phyloP scores from a whole-genome alignment of 2,797 vertebrate genomes.

The Sylvilagus floridanus region DNA sequence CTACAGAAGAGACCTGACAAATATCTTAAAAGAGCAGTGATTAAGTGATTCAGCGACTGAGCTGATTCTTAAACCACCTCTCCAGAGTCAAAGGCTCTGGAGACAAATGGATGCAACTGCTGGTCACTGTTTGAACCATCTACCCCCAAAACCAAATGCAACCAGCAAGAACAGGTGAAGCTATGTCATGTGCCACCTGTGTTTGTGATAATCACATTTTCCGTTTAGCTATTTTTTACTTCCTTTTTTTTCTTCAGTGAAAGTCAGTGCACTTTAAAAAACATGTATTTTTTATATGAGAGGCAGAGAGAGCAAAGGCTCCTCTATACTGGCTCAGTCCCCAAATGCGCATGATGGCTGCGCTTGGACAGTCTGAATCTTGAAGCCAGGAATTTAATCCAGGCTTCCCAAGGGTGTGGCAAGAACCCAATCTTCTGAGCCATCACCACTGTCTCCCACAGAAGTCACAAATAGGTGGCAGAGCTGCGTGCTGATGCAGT shows the following conservation, averaged over 20 bases:
- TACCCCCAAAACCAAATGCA: background rate
- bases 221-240: conserved; percentile 54
- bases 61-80: background rate
- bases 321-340: too few species aligned
- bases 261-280: background rate
- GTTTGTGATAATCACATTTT: conserved; percentile 23
- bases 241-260: conserved; percentile 37
- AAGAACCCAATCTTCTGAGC: too few species aligned
- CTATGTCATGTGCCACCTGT: background rate
- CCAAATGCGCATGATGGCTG: too few species aligned
- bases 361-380: too few species aligned
- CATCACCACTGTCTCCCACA: too few species aligned
- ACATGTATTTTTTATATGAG: too few species aligned
- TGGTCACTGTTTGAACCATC: background rate
- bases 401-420: too few species aligned
- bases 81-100: background rate
- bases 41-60: background rate
- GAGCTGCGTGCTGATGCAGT: too few species aligned
- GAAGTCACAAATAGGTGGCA: too few species aligned
- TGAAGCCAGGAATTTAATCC: too few species aligned
- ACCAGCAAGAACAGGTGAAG: background rate
- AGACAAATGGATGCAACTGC: background rate
- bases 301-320: too few species aligned
- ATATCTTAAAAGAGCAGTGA: background rate
- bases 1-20: background rate